These are phyloP conservation scores for Agelastica alni DNA, from an alignment of 2,888 invertebrate species.

Conservation along the genomic window DNA sequence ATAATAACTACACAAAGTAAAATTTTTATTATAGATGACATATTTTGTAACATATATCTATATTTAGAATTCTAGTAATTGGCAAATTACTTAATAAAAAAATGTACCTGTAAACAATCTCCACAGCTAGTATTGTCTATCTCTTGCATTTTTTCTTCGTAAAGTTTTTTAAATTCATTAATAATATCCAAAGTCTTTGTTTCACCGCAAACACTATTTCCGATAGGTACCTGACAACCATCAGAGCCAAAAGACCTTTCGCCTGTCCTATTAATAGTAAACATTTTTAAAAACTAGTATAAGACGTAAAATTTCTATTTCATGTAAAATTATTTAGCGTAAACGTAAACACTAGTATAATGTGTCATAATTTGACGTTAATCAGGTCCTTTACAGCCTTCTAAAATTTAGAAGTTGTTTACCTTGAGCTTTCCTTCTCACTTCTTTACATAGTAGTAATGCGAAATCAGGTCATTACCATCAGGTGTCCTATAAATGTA, in stretches of 20 bases:
- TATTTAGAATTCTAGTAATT: too few species aligned
- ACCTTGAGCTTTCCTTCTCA: slow-evolving; percentile 11
- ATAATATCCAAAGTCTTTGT: slow-evolving; percentile 59
- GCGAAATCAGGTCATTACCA: slow-evolving; percentile 13
- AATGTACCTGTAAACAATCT: slow-evolving; percentile 48
- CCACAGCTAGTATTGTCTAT: slow-evolving; percentile 61
- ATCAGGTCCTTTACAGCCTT: slow-evolving; percentile 10
- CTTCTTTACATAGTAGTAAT: slow-evolving; percentile 6
- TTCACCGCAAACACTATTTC: slow-evolving; percentile 48
- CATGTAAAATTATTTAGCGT: slow-evolving; percentile 25
- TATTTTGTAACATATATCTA: too few species aligned
- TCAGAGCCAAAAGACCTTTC: slow-evolving; percentile 32
- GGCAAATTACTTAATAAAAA: too few species aligned
- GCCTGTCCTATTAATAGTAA: slow-evolving; percentile 26
- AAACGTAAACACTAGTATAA: slow-evolving; percentile 21
- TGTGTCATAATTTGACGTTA: slow-evolving; percentile 37
- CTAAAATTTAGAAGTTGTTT: not conserved
- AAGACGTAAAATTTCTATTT: slow-evolving; percentile 37
- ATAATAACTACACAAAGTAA: too few species aligned
- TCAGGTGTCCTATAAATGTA: not conserved
- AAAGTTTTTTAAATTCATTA: slow-evolving; percentile 64
- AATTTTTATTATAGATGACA: too few species aligned
- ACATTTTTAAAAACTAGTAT: slow-evolving; percentile 30
- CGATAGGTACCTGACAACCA: slow-evolving; percentile 41
- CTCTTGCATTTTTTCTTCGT: slow-evolving; percentile 64